These are phyloP conservation scores for Gorsachius magnificus DNA, from an alignment of 2,797 vertebrate genomes.

Conservation along the genomic window DNA sequence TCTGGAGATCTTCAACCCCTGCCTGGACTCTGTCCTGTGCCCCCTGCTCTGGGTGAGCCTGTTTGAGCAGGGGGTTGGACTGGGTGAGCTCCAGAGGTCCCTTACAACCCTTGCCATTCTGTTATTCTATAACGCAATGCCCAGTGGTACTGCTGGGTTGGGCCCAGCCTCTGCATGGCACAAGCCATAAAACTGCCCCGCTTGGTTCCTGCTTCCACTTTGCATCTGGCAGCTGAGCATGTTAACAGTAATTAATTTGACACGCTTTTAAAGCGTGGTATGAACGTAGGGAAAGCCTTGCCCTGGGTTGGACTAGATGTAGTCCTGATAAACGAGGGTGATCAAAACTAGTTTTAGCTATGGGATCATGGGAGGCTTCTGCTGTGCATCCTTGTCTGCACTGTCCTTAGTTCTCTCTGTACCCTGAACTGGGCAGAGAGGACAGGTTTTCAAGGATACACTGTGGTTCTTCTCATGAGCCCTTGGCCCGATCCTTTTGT, in stretches of 20 bases:
- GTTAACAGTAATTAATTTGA: background rate
- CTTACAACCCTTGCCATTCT: too few relatives aligned
- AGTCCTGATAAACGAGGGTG: background rate
- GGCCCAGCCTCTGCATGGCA: background rate
- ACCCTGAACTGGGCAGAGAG: background rate
- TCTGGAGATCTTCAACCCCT: too few relatives aligned
- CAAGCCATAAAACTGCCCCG: background rate
- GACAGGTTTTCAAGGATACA: background rate
- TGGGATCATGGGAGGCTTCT: background rate
- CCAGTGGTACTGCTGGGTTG: background rate
- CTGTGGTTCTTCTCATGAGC: background rate
- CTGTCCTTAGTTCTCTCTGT: background rate
- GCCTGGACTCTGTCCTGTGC: too few relatives aligned
- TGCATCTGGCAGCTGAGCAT: background rate
- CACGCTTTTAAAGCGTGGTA: accelerated
- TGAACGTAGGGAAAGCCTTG: background rate
- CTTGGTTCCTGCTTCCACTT: background rate
- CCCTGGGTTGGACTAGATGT: background rate
- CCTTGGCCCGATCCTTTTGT: background rate
- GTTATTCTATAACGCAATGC: too few relatives aligned
- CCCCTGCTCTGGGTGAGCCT: too few relatives aligned
- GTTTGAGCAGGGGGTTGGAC: too few relatives aligned
- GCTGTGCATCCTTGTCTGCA: background rate
- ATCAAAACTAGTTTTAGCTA: background rate
- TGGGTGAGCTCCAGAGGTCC: too few relatives aligned